phyloP scores from a whole-genome alignment of 2,797 vertebrate species.

The Sitta carolinensis region DNA sequence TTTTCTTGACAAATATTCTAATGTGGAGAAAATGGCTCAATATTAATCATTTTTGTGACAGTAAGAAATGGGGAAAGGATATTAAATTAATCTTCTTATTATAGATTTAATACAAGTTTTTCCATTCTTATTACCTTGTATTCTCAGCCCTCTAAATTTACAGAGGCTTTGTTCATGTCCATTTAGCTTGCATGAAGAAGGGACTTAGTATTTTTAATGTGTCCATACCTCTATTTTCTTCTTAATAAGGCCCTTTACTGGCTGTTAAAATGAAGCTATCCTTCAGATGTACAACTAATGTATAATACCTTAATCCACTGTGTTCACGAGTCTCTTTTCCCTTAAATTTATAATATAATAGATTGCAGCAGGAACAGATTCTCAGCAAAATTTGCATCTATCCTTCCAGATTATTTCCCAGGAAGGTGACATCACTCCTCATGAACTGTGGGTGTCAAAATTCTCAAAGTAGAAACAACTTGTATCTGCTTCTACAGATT shows the following conservation, averaged over 20 bases:
- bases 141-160: background rate
- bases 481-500: background rate
- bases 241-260: background rate
- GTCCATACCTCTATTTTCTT: background rate
- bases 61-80: background rate
- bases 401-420: background rate
- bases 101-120: background rate
- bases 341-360: background rate
- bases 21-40: background rate
- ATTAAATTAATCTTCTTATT: background rate
- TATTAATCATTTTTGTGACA: background rate
- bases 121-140: background rate
- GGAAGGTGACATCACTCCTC: background rate
- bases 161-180: background rate
- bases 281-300: background rate
- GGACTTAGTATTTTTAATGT: background rate
- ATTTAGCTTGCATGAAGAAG: background rate
- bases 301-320: background rate
- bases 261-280: background rate
- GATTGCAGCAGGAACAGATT: background rate
- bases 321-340: background rate
- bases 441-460: background rate
- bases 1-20: conserved; percentile 30
- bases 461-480: background rate
- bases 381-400: background rate